Evolutionary conservation across 2,888 invertebrate species (phyloP).

Genomic region (Meiosimyza decipiens): DNA sequence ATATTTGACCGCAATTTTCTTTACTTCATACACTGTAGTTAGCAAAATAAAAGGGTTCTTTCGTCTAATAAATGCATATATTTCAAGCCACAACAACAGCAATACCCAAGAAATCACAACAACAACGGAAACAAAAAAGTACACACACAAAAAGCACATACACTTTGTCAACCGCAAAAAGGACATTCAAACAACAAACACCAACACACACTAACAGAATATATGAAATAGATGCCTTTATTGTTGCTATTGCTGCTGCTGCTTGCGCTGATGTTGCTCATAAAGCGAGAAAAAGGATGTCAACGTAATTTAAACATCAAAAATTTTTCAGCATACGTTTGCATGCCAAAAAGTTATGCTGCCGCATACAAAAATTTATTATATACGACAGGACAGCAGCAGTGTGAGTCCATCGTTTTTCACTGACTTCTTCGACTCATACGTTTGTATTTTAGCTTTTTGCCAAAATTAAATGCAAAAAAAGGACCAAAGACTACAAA

Average conservation of each 20-base stretch:
- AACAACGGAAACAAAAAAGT: background rate
- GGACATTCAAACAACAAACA: conserved; percentile 30
- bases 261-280: conserved; percentile 35
- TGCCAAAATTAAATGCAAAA: too few relatives aligned
- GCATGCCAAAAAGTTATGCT: conserved; percentile 38
- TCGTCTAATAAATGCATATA: too few relatives aligned
- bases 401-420: too few relatives aligned
- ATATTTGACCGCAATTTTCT: too few relatives aligned
- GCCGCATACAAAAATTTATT: background rate
- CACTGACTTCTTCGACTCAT: too few relatives aligned
- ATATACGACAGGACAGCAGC: too few relatives aligned
- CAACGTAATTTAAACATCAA: conserved; percentile 57
- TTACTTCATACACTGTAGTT: too few relatives aligned
- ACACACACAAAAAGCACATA: conserved; percentile 6
- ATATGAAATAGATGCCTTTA: background rate
- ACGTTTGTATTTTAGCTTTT: too few relatives aligned
- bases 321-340: conserved; percentile 48
- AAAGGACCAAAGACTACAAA: too few relatives aligned
- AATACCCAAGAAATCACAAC: background rate
- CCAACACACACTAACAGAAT: background rate
- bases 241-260: conserved; percentile 10
- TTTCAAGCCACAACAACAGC: too few relatives aligned
- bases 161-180: conserved; percentile 33
- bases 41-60: too few relatives aligned
- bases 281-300: conserved; percentile 46